Evolutionary conservation across 35 echinoderm and acorn worm species (phyloP).

Genomic region (Lytechinus pictus): DNA sequence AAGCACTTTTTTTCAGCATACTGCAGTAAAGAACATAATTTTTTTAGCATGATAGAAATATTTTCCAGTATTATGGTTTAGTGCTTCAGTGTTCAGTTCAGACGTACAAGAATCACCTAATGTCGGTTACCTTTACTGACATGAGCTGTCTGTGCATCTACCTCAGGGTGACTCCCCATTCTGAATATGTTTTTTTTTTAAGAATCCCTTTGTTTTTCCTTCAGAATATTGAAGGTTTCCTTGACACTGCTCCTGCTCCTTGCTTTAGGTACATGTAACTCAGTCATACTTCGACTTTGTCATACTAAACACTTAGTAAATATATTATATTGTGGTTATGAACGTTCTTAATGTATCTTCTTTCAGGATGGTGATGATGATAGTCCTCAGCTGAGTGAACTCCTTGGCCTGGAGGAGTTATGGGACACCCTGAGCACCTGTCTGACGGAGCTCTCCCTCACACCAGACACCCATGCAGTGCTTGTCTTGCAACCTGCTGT

Average conservation of each 20-base stretch:
- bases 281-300: not conserved
- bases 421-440: constrained; percentile 94
- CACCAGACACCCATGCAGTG: constrained; percentile 95
- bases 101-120: not conserved
- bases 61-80: not conserved
- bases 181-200: not conserved
- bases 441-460: constrained; percentile 81
- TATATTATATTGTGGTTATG: not conserved
- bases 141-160: not conserved
- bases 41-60: no score
- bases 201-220: not conserved
- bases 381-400: constrained; percentile 75
- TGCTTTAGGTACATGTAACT: no score
- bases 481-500: constrained; percentile 96
- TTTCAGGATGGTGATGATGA: constrained; percentile 70
- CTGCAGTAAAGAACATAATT: no score
- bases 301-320: not conserved
- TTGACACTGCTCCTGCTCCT: no score
- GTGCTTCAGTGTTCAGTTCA: not conserved
- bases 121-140: not conserved
- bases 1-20: no score
- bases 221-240: not conserved
- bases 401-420: constrained; percentile 78
- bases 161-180: not conserved
- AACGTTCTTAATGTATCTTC: not conserved